These are phyloP conservation scores for Syngnathus typhle DNA, from an alignment of 2,113 vertebrate genomes.

Conservation along the genomic window DNA sequence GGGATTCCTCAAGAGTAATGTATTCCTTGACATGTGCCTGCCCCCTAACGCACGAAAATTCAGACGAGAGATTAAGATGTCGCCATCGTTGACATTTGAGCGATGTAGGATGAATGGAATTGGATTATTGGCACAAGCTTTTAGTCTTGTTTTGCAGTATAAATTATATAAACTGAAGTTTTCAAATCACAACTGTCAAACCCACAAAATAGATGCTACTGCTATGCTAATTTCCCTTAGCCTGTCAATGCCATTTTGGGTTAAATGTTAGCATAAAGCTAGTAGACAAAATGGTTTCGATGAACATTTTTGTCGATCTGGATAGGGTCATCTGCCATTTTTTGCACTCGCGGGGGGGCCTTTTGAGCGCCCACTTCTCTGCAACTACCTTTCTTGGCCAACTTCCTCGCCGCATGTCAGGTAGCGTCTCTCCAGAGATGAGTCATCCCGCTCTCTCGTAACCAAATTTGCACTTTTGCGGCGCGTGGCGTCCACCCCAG, in stretches of 20 bases:
- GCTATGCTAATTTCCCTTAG: too few species aligned
- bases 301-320: too few species aligned
- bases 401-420: slow-evolving; percentile 24
- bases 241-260: too few species aligned
- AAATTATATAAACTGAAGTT: not conserved
- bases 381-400: not conserved
- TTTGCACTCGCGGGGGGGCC: not conserved
- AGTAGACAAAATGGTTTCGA: too few species aligned
- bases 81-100: slow-evolving; percentile 63
- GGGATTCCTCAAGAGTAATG: slow-evolving; percentile 47
- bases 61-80: slow-evolving; percentile 50
- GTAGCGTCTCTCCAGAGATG: slow-evolving; percentile 40
- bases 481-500: slow-evolving; percentile 24
- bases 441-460: slow-evolving; percentile 52
- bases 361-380: not conserved
- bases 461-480: slow-evolving; percentile 55
- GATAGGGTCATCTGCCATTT: too few species aligned
- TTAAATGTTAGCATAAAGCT: too few species aligned
- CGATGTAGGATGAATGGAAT: not conserved
- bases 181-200: not conserved
- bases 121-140: not conserved
- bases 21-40: slow-evolving; percentile 53
- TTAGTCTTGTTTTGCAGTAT: not conserved
- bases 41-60: slow-evolving; percentile 29
- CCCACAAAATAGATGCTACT: too few species aligned